Percentiles rank a stretch among this genome's conserved stretches.
phyloP scores from a whole-genome alignment of 30 jellyfish, hydroid and myxozoan species.

The Clytia hemisphaerica region DNA sequence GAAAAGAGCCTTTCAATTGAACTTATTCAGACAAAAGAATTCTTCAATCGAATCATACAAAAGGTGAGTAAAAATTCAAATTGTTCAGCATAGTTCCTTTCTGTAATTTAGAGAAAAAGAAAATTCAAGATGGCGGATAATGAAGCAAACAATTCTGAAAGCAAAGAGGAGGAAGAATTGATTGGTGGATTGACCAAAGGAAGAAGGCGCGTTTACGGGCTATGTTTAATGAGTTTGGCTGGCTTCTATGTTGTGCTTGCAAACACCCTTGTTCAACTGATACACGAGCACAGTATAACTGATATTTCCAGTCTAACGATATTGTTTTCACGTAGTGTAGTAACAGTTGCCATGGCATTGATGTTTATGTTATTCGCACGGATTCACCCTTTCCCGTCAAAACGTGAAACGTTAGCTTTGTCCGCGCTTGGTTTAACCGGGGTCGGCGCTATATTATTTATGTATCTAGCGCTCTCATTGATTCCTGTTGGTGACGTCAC shows the following conservation, averaged over 20 bases:
- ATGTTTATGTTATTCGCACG: conserved; percentile 61
- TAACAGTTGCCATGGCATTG: conserved; percentile 26
- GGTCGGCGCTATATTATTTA: conserved; percentile 57
- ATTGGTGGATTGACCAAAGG: too few species aligned
- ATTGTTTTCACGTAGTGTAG: conserved; percentile 54
- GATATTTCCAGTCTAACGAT: conserved; percentile 45
- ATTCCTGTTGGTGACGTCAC: conserved; percentile 79
- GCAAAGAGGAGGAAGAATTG: too few species aligned
- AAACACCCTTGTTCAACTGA: conserved; percentile 57
- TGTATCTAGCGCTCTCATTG: conserved; percentile 55
- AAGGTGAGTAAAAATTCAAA: too few species aligned
- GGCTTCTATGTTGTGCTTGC: conserved; percentile 68
- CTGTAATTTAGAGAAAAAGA: too few species aligned
- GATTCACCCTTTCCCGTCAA: conserved; percentile 41
- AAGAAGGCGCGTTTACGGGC: conserved; percentile 54
- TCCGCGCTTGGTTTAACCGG: conserved; percentile 59
- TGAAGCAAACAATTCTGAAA: too few species aligned
- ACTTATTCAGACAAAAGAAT: too few species aligned
- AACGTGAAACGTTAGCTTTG: conserved; percentile 6
- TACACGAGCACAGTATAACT: conserved; percentile 44
- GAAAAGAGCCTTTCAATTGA: too few species aligned
- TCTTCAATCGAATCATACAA: too few species aligned
- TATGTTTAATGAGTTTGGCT: conserved; percentile 63
- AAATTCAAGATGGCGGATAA: too few species aligned
- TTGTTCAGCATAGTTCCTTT: too few species aligned